Evolutionary conservation across 2,797 vertebrate species (phyloP), one percentile per base, ranked within the genome.

Genomic region (Gymnoscopelus microlampas): DNA sequence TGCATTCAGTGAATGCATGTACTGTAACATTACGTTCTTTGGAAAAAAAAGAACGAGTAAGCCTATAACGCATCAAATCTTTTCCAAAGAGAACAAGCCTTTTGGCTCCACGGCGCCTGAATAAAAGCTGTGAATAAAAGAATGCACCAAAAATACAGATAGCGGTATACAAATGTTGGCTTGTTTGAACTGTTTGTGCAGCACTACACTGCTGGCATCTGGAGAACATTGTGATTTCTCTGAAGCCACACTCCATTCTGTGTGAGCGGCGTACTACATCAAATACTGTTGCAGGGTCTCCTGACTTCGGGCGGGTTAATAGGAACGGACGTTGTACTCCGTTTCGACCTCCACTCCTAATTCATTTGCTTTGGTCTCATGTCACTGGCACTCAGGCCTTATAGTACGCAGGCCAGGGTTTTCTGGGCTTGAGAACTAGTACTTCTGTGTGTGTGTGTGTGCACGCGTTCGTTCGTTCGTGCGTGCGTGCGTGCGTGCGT

Each of bases 331-430:
- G 48, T 60, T 56, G 79, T 48, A 77, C 82, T 83, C 79, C 35
- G 62, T 85, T 88, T 90, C 83, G 82, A 81, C 77, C 87, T 79
- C 74, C 77, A 79, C 81, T 78, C 32, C 79, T 85, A 85, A 91
- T 90, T 88, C 68, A 84, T 90, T 91, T 91, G 87, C 89, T 93
- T 92, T 88, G 85, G 89, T 92, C 91, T 88, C 88, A 87, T 91
- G 91, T 94, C 92, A 90, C 72, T 70, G 77, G 82, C 90, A 87
- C 88, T 92, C 89, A 89, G 78, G 67, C 59, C 82, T 90, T 90
- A 90, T 71, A 85, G 71, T 79, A 77, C 29, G 66, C 91, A 91
- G 88, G 79, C 79, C 66, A 60, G 60, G 60, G 35, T 81, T 59
- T 57, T 68, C 78, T 76, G 74, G 79, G 80, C 70, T 78, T 56